Evolutionary conservation across 2,888 invertebrate species (phyloP).

Genomic region (Glomeris marginata): DNA sequence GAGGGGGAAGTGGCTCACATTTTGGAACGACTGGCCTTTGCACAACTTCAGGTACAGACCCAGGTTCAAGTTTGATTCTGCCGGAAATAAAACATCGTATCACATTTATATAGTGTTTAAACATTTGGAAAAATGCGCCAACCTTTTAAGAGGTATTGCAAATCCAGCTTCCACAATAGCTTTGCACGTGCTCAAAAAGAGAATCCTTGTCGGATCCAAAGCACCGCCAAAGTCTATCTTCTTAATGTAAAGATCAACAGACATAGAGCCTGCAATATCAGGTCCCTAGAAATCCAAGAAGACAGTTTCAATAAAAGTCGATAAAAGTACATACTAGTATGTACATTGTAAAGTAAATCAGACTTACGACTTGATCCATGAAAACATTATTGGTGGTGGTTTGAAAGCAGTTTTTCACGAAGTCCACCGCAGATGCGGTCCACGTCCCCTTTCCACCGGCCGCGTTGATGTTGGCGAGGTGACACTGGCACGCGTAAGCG

Average conservation of each 20-base stretch:
- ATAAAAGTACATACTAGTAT: too few relatives aligned
- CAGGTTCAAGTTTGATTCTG: too few relatives aligned
- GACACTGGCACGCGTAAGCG: too few relatives aligned
- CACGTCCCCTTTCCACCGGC: constrained; percentile 24
- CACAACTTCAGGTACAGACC: too few relatives aligned
- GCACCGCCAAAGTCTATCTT: constrained; percentile 45
- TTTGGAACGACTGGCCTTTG: too few relatives aligned
- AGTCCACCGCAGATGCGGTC: constrained; percentile 26
- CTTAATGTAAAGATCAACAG: constrained; percentile 49
- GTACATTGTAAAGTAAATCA: background rate
- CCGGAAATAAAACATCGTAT: too few relatives aligned
- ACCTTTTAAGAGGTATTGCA: constrained; percentile 37
- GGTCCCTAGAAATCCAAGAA: constrained; percentile 22
- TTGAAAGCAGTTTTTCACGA: constrained; percentile 19
- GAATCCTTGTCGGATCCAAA: constrained; percentile 45
- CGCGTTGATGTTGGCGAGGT: too few relatives aligned
- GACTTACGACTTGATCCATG: constrained; percentile 11
- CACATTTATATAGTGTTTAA: too few relatives aligned
- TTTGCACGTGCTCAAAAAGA: constrained; percentile 50
- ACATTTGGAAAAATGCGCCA: too few relatives aligned
- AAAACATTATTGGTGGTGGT: constrained; percentile 11
- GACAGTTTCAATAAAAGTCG: too few relatives aligned
- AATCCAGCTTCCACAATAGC: constrained; percentile 49
- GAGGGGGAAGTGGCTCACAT: too few relatives aligned
- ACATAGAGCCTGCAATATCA: constrained; percentile 33